phyloP scores from a whole-genome alignment of 2,797 vertebrate species.

The Crocidura indochinensis region DNA sequence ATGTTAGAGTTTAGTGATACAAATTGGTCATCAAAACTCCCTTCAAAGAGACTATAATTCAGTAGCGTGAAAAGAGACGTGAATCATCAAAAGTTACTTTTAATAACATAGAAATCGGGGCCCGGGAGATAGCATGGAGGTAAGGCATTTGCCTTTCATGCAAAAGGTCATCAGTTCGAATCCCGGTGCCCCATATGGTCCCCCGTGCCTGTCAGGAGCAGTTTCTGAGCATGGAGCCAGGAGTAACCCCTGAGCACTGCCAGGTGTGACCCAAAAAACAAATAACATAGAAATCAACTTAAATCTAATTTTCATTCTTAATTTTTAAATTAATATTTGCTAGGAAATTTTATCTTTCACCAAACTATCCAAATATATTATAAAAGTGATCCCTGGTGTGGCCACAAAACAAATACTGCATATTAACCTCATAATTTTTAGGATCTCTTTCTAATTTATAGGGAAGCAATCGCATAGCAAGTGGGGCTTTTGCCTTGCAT shows the following conservation, averaged over 20 bases:
- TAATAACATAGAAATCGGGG: no score
- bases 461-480: no score
- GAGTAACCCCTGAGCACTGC: no score
- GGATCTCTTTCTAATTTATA: background rate
- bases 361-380: constrained; percentile 31
- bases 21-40: background rate
- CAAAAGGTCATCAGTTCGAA: no score
- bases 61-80: background rate
- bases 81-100: background rate
- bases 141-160: no score
- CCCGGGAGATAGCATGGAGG: no score
- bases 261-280: no score
- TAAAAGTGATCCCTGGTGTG: background rate
- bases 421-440: background rate
- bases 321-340: constrained; percentile 18
- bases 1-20: background rate
- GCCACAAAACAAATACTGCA: background rate
- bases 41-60: background rate
- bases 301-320: background rate
- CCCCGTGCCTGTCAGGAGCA: no score
- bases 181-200: no score
- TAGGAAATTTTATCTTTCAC: constrained; percentile 45
- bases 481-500: no score
- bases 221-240: no score
- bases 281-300: no score